These are phyloP conservation scores for Tyrophagus putrescentiae DNA, from an alignment of 1,140 invertebrate species.

Conservation along the genomic window DNA sequence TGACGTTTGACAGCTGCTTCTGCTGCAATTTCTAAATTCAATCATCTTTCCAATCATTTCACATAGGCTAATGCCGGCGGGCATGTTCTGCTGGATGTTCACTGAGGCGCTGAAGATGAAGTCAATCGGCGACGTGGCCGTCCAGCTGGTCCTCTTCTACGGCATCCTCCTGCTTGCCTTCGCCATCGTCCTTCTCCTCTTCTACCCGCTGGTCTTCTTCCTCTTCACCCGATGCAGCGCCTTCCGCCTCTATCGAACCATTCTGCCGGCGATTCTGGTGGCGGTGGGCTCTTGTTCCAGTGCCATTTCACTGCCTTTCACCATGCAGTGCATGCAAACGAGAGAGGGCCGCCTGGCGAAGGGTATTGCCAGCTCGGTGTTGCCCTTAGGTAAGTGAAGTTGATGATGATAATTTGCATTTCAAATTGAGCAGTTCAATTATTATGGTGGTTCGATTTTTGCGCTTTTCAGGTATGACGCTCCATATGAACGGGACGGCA, in stretches of 20 bases:
- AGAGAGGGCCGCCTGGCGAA: too few relatives aligned
- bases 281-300: slow-evolving; percentile 85
- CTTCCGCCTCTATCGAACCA: slow-evolving; percentile 63
- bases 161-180: slow-evolving; percentile 68
- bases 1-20: too few relatives aligned
- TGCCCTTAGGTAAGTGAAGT: too few relatives aligned
- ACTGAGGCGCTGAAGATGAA: slow-evolving; percentile 68
- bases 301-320: slow-evolving; percentile 81
- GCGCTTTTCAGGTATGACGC: too few relatives aligned
- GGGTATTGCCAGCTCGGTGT: slow-evolving; percentile 71
- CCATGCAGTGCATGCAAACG: slow-evolving; percentile 82
- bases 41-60: too few relatives aligned
- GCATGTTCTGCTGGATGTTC: slow-evolving; percentile 75
- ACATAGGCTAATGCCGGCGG: slow-evolving; percentile 61
- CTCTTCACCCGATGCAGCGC: slow-evolving; percentile 68
- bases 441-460: too few relatives aligned
- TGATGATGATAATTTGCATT: too few relatives aligned
- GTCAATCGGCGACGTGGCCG: slow-evolving; percentile 59
- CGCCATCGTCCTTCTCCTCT: slow-evolving; percentile 66
- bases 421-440: too few relatives aligned
- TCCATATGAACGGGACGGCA: slow-evolving; percentile 88
- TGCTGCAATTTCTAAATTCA: too few relatives aligned
- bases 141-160: slow-evolving; percentile 68
- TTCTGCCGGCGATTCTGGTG: slow-evolving; percentile 69
- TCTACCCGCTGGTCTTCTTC: slow-evolving; percentile 70